Base-by-base conservation (phyloP, 2,797 vertebrate genomes). In the Balearica regulorum region DNA sequence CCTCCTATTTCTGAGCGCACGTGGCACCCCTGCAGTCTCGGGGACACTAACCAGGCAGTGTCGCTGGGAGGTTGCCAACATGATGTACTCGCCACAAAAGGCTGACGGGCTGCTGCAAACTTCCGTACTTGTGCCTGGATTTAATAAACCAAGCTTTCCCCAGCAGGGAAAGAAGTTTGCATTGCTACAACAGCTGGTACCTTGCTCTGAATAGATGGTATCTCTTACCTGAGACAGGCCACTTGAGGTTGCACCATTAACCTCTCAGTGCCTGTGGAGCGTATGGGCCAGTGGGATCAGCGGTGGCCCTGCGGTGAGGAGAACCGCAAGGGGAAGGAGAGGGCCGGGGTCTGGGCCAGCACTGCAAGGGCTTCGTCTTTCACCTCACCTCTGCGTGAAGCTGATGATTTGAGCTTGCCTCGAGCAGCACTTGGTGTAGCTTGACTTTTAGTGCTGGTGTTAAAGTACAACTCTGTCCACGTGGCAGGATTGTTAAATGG, bases 361-460 rank as follows among this genome's bases (percentile, higher is more conserved):
- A 10, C 37, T n/a, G 29, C 35, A 25, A 75, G 22, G 51, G 9
- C 18, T 79, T 69, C 0, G 0, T 49, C 37, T 64, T 65, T 61
- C 24, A 13, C 0, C 0, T 49, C 33, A 0, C 16, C n/a, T 51
- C 48, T 51, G 3, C 0, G 1, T 0, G 0, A 91, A 39, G 39
- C 71, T 55, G 70, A 14, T 31, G 19, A 29, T 48, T 37, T n/a
- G 20, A 8, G n/a, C 41, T 68, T 62, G 26, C 41, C 60, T 82
- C 35, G 53, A 91, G 89, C 60, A 87, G 22, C 33, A 35, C 0
- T 0, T 70, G 46, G 29, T 39, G 13, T 61, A 70, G 43, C 60
- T 58, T 35, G 33, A 48, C 28, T 95, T 79, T 41, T 16, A 55
- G 39, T 46, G 57, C 53, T 53, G 15, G 14, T 71, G 51, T 39